Conservation (phyloP, 2,113 vertebrate genomes). For the Lophius piscatorius region DNA sequence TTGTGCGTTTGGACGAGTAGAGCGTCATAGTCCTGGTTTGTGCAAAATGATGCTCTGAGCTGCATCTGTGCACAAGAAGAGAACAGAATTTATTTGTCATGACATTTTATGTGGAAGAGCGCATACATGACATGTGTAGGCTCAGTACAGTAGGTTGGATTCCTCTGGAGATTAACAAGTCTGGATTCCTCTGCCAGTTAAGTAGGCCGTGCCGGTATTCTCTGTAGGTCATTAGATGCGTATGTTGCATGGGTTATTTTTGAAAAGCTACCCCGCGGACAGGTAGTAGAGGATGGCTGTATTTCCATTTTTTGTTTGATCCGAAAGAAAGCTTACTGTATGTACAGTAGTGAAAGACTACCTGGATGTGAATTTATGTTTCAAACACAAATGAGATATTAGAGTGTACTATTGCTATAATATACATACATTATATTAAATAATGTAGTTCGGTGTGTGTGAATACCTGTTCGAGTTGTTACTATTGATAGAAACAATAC, state of each 20-base stretch:
- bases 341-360: neutral
- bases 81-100: slow-evolving; percentile 46
- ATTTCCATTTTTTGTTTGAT: neutral
- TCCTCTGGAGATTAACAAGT: slow-evolving; percentile 48
- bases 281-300: neutral
- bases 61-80: slow-evolving; percentile 16
- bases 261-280: slow-evolving; percentile 21
- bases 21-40: slow-evolving; percentile 23
- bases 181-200: slow-evolving; percentile 56
- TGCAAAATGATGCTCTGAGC: slow-evolving; percentile 33
- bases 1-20: slow-evolving; percentile 19
- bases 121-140: slow-evolving; percentile 49
- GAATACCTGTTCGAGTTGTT: slow-evolving; percentile 2
- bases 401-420: too few relatives aligned
- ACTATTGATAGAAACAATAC: slow-evolving; percentile 8
- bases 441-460: neutral
- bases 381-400: too few relatives aligned
- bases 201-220: slow-evolving; percentile 43
- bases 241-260: slow-evolving; percentile 24
- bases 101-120: slow-evolving; percentile 44
- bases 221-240: slow-evolving; percentile 24
- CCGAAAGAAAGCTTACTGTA: neutral
- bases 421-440: neutral
- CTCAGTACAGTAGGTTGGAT: slow-evolving; percentile 40
- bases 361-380: neutral